phyloP scores from a whole-genome alignment of 2,113 vertebrate species.

The Pantherophis guttatus region DNA sequence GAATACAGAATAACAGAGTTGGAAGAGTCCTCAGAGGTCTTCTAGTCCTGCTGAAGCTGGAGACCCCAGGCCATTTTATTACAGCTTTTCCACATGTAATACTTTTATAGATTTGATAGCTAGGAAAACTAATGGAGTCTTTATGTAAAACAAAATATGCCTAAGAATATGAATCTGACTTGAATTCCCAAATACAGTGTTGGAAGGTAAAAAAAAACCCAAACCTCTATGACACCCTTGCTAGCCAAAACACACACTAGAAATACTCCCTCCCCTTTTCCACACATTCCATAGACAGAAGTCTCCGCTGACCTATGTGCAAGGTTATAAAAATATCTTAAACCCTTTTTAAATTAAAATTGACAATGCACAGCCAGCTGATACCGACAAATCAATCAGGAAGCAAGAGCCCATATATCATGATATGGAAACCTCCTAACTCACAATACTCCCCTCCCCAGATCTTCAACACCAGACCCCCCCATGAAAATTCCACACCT shows the following conservation, averaged over 20 bases:
- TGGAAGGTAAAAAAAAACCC: neutral
- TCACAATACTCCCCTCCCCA: neutral
- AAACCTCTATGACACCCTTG: neutral
- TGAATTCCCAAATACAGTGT: neutral
- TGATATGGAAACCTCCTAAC: neutral
- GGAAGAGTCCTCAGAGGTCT: neutral
- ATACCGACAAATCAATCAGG: neutral
- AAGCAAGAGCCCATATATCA: neutral
- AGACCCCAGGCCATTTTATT: neutral
- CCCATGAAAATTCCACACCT: neutral
- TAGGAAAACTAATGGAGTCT: neutral
- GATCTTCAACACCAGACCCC: neutral
- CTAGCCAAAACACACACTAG: neutral
- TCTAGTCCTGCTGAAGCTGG: neutral
- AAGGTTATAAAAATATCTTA: neutral
- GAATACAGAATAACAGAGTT: neutral
- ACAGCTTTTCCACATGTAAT: neutral
- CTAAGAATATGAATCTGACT: neutral
- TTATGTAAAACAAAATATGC: neutral
- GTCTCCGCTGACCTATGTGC: neutral
- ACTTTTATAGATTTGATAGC: neutral
- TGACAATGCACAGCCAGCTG: neutral
- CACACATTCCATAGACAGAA: neutral
- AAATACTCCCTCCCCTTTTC: neutral
- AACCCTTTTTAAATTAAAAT: neutral